Evolutionary conservation across 2,797 vertebrate genomes (phyloP), one percentile per base, ranked within the genome.

Genomic region (Synanceia verrucosa): DNA sequence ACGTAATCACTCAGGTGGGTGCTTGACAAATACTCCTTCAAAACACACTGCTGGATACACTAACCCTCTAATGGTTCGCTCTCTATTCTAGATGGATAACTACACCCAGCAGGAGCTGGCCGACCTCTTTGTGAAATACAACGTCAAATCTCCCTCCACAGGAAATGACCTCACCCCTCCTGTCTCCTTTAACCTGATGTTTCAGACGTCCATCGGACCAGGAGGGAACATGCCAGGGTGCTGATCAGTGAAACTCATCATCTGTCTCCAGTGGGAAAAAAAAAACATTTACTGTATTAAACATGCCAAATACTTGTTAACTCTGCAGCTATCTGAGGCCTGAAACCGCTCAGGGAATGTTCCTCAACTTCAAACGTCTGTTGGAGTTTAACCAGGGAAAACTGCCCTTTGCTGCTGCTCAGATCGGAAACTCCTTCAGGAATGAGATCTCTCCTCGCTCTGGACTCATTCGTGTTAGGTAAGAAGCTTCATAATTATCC

Each of bases 101-200:
- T 98, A 94, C 10, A 95, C 95, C 61, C 97, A 98, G 66, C 93
- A 97, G 82, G 95, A 98, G 77, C 93, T 99, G 65, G 86, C 94
- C 0, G 95, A 97, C 77, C 95, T 99, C 55, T 99, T 99, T 85
- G 95, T 97, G 76, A 97, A 96, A 81, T 99, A 98, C 93, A 96
- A 91, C 2, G 97, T 99, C 77, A 99, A 97, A 80, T 99, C 98
- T 1, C 98, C 98, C 14, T 89, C 91, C 74, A 98, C 97, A 73
- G 96, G 96, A 89, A 99, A 99, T 74, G 96, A 99, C 77, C 94
- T 99, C 39, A 94, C 95, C 1, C 86, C 96, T 73, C 98, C 97
- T 1, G 95, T 97, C 68, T 94, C 96, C 67, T 99, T 99, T 92
- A 99, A 99, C 86, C 93, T 99, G 82, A 99, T 99, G 98, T 99